Evolutionary conservation across 2,888 invertebrate genomes (phyloP), one percentile per base, ranked within the genome.

Genomic region (Alloscopus bannaensis): DNA sequence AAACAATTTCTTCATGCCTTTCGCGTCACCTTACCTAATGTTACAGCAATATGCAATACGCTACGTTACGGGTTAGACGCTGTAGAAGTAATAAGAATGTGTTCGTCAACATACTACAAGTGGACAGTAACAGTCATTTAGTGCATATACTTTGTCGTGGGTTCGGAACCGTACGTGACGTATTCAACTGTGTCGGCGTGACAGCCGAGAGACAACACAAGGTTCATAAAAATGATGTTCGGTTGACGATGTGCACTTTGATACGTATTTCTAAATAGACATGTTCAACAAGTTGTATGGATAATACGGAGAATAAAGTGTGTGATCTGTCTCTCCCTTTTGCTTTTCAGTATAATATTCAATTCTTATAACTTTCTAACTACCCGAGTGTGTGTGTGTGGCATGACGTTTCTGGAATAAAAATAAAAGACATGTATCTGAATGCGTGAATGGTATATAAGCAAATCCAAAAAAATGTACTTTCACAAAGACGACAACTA

Each of bases 1-100:
- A 80, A 77, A 76, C 71, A 71, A 81, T 81, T 81, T 78, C 78
- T 78, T 78, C 78, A 78, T 71, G 66, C 71, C 71, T 78, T 71
- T 66, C 78, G n/a, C n/a, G 57, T 57, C 64, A 70, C 77, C 31
- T 45, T 59, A 75, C 50, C 40, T 64, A 73, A 6, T 26, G 29
- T 55, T 42, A 20, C 36, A 47, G 60, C 50, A 36, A 20, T 65
- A 55, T 28, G 64, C 29, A 64, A 45, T 45, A 47, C 47, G 47
- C 28, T 64, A 45, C 60, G 20, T 60, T 36, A 60, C 36, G 22
- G 60, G 26, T 28, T 45, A 59, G 18, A 29, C 11, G 8, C 11
- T 36, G 36, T 59, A 31, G 20, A 6, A 26, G 6, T 57, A 28
- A 24, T 52, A 26, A 62, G 71, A 71, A 71, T 71, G 71, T 71